Percentiles rank a stretch among this genome's conserved stretches.
phyloP scores from a whole-genome alignment of 2,888 invertebrate genomes.

The Acleris emargana region DNA sequence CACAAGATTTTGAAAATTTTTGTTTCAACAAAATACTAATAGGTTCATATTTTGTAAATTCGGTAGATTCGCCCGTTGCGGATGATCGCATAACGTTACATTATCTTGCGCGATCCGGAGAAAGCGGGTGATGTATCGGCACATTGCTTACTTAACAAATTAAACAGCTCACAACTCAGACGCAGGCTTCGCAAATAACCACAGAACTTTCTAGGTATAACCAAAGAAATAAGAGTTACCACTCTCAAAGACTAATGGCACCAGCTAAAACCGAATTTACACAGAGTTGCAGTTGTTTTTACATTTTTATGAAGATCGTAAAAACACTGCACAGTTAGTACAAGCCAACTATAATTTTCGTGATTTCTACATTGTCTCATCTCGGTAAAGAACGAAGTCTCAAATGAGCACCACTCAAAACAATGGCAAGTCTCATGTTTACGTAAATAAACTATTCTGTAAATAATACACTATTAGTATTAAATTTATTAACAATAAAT shows the following conservation, averaged over 20 bases:
- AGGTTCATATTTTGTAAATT: not conserved
- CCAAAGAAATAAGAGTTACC: too few relatives aligned
- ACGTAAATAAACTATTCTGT: not conserved
- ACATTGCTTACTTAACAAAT: conserved; percentile 27
- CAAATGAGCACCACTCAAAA: not conserved
- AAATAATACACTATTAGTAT: not conserved
- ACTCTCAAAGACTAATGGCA: too few relatives aligned
- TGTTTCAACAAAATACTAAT: too few relatives aligned
- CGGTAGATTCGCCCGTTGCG: conserved; percentile 1
- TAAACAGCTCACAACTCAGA: conserved; percentile 17
- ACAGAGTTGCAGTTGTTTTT: too few relatives aligned
- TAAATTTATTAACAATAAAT: conserved; percentile 6
- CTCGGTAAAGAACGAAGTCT: not conserved
- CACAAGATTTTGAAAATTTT: too few relatives aligned
- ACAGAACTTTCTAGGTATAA: conserved; percentile 17
- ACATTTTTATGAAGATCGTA: too few relatives aligned
- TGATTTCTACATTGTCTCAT: too few relatives aligned
- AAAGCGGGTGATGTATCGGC: conserved; percentile 28
- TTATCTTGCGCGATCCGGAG: conserved; percentile 20
- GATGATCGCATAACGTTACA: conserved; percentile 21
- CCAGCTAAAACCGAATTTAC: too few relatives aligned
- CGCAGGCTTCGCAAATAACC: conserved; percentile 17
- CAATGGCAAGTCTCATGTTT: conserved; percentile 21
- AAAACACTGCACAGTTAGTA: too few relatives aligned
- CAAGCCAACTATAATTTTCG: too few relatives aligned